Percentiles rank a stretch among this genome's conserved stretches.
These are phyloP conservation scores for Micrasema longulum DNA, from an alignment of 1,140 invertebrate genomes.

Conservation along the genomic window DNA sequence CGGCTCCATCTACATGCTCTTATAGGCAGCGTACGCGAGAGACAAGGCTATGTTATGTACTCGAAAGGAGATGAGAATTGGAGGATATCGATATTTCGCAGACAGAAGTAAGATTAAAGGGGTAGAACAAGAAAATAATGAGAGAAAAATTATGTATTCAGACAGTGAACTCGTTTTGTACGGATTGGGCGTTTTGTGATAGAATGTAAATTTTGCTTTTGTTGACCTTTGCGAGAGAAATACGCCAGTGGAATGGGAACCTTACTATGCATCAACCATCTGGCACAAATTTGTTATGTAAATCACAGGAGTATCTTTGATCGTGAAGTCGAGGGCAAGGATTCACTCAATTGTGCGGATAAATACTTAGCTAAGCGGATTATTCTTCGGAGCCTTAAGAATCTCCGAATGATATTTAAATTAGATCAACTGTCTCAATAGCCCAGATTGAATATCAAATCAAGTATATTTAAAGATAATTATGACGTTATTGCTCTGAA, in stretches of 20 bases:
- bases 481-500: too few relatives aligned
- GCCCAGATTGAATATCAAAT: neutral
- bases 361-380: constrained; percentile 30
- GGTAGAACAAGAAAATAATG: constrained; percentile 46
- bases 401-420: constrained; percentile 13
- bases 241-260: constrained; percentile 15
- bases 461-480: neutral
- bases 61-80: neutral
- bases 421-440: constrained; percentile 16
- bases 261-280: constrained; percentile 32
- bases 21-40: constrained; percentile 16
- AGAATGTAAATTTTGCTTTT: constrained; percentile 52
- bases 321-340: constrained; percentile 26
- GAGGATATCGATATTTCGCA: constrained; percentile 13
- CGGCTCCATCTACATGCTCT: neutral
- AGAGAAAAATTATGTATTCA: constrained; percentile 53
- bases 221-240: constrained; percentile 45
- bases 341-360: constrained; percentile 26
- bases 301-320: constrained; percentile 23
- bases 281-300: constrained; percentile 40
- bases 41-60: neutral
- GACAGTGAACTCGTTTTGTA: constrained; percentile 47
- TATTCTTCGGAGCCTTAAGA: constrained; percentile 8
- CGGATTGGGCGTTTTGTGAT: constrained; percentile 51
- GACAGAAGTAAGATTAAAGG: constrained; percentile 8